Base-by-base conservation (phyloP, 2,888 invertebrate genomes). In the Sinohyriopsis cumingii region DNA sequence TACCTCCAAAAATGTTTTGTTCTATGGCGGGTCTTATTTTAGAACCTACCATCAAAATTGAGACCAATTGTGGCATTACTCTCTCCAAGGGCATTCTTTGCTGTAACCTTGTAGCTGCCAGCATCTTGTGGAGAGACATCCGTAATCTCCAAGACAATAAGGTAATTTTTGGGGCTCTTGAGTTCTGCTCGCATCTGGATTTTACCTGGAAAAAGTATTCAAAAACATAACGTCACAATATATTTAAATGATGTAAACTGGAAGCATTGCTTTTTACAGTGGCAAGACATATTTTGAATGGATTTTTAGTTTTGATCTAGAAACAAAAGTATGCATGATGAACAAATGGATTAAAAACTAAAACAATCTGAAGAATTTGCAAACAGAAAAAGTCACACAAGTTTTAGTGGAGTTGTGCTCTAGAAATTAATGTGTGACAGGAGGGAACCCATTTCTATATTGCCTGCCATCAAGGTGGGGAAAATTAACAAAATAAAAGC, bases 51-150 rank as follows among this genome's bases (percentile, higher is more conserved):
- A 71, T 97, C 97, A 92, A 99, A 98, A 92, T 97, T 98, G 75
- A 99, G 93, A 92, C 97, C 97, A 89, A 98, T 97, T 86, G 96
- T 97, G 75, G 98, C 97, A 84, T 95, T 94, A 84, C 97, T 97
- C 91, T 96, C 96, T 84, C 98, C 98, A 86, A 95, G 94, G 89
- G 94, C 94, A 92, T 98, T 99, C 92, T 93, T 95, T 66, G 98
- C 98, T 78, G 95, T 93, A 79, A 97, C 97, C 90, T 94, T 95
- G 91, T 98, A 99, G 91, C 97, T 97, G 86, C 98, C 98, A 24
- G 87, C 89, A 91, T 99, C 98, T 61, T 84, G 84, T 73, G 93
- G 93, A 87, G 94, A 94, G 86, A 95, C 95, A 84, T 96, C 96
- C 88, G 93, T 94, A 90, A 90, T 96, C 92, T 96, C 96, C 89